Base-by-base conservation (phyloP, 2,797 vertebrate genomes). In the Adelosebastes latens region DNA sequence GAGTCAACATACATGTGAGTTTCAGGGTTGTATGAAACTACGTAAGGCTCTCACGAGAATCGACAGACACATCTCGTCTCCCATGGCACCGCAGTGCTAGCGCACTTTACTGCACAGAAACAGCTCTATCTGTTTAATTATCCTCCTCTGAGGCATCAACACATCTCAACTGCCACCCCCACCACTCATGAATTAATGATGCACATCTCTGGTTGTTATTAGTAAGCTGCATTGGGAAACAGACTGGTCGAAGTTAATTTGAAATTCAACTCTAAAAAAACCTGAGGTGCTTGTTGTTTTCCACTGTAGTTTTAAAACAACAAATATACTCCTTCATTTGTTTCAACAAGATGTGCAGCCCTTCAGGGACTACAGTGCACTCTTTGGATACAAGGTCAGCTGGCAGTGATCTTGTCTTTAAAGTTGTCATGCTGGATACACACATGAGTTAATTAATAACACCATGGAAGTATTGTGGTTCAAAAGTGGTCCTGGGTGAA, bases 161-260 rank as follows among this genome's bases (percentile, higher is more conserved):
- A 81, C 85, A 87, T 92, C 90, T 91, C 88, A 84, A 65, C 85
- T 88, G 87, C 93, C 89, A 87, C 86, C 89, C 84, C 86, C 90
- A 89, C 81, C 84, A 68, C 88, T 93, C 92, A 93, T 95, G 92
- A 95, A 96, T 96, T 95, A 95, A 95, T 94, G 93, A 95, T 93
- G 87, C 76, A 76, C 84, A 92, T 91, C 88, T 92, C 91, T 89
- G 72, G 87, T 88, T 90, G 81, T 93, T 95, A 93, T 95, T 93
- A 93, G 93, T 84, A 86, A 83, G 87, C 84, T 90, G 87, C 80
- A 72, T 49, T 81, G 83, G 91, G 86, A 90, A 93, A 92, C 87
- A 90, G 77, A 81, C 80, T 82, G 82, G 88, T 92, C 84, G 66
- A 91, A 92, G 88, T 91, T 90, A 76, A 93, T 93, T 90, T 87